phyloP scores from a whole-genome alignment of 2,888 invertebrate genomes.

The Microplitis deprimator region DNA sequence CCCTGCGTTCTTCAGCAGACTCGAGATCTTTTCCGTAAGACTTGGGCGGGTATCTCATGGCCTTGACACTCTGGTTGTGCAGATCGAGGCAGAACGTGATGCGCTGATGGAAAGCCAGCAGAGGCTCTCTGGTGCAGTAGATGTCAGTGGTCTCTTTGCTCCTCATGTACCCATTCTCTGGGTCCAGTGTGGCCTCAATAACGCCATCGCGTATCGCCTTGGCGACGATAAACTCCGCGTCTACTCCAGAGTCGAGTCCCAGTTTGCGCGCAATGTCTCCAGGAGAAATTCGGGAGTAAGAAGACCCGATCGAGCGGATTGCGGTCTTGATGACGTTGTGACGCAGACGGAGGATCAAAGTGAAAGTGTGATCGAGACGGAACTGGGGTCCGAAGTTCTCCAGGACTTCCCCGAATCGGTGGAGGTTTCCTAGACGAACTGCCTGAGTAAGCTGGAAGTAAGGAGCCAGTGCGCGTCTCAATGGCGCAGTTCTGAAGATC shows the following conservation, averaged over 20 bases:
- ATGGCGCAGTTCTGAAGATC: constrained; percentile 92
- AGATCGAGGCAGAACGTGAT: constrained; percentile 98
- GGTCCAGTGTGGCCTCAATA: constrained; percentile 97
- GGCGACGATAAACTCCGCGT: constrained; percentile 99
- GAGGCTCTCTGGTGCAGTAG: constrained; percentile 96
- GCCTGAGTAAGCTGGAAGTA: constrained; percentile 98
- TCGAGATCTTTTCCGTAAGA: constrained; percentile 98
- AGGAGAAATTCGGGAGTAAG: constrained; percentile 96
- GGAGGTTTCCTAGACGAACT: constrained; percentile 94
- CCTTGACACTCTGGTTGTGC: constrained; percentile 99
- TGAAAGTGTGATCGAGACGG: constrained; percentile 94
- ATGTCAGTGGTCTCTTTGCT: constrained; percentile 98
- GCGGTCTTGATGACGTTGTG: constrained; percentile 99
- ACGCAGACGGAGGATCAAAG: constrained; percentile 92
- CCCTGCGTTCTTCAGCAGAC: constrained; percentile 95
- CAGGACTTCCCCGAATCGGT: constrained; percentile 93
- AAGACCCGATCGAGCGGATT: constrained; percentile 94
- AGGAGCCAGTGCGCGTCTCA: constrained; percentile 90
- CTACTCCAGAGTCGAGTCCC: constrained; percentile 94
- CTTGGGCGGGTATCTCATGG: constrained; percentile 99
- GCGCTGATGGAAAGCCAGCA: constrained; percentile 95
- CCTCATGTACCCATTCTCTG: constrained; percentile 95
- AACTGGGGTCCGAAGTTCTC: constrained; percentile 94
- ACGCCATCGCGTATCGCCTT: constrained; percentile 98
- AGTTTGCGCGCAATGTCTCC: constrained; percentile 95